Evolutionary conservation across 2,888 invertebrate genomes (phyloP), one percentile per base, ranked within the genome.

Genomic region (Melanophora roralis): DNA sequence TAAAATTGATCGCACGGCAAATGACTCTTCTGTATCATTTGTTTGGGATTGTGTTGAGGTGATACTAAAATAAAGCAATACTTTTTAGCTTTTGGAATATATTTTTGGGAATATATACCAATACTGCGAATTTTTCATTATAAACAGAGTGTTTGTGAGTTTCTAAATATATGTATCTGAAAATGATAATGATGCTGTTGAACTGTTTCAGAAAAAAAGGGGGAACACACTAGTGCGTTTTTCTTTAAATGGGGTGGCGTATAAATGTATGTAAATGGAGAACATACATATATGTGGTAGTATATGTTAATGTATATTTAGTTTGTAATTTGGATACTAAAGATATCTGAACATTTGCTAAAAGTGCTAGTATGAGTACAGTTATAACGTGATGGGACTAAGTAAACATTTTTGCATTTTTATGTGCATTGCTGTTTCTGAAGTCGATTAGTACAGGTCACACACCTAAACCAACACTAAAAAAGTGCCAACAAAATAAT

Each of bases 391-490:
- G 76, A 81, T 83, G 85, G 85, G 83, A 86, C 86, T 85, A 85
- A 86, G 84, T 89, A 86, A 87, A 88, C 86, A 88, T 87, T 87
- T 89, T 89, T 89, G 89, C 90, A 90, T 89, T 89, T 89, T 88
- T 89, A 89, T 89, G 89, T 90, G 89, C 89, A 90, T 89, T 89
- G 86, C 88, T 87, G 86, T 86, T 88, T 89, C 87, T 88, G 89
- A 88, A 86, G 86, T 87, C 88, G 88, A 89, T 84, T 87, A 86
- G 89, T 86, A 83, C 86, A 87, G 88, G 89, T 87, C 74, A 23
- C 7, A 49, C 88, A 68, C 55, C 65, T 71, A 6, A 32, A 62
- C 5, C 67, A 2, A n/a, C 14, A 27, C 55, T 27, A 60, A 69
- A 78, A 43, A 34, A 55, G 51, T 53, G 51, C 19, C 40, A 40